Evolutionary conservation across 2,888 invertebrate species (phyloP), one percentile per base, ranked within the genome.

Genomic region (Temnothorax ravouxi): DNA sequence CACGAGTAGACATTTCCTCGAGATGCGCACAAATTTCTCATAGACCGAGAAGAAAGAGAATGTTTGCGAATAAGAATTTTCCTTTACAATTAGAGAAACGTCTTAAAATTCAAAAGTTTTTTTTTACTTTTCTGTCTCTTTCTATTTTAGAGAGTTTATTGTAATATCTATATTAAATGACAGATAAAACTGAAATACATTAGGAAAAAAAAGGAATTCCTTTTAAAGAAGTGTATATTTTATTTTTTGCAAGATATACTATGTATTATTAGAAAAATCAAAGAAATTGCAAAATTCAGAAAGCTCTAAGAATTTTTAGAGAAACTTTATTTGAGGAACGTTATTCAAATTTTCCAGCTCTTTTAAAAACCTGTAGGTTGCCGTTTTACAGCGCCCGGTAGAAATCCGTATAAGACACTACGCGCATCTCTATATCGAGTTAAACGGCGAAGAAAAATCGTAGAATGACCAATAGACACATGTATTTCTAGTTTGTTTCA

Each of bases 1-100:
- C 69, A 67, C 54, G 41, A 76, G 38, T 76, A 75, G 59, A 34
- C 34, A 62, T 77, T 77, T 67, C 29, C 21, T 54, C 29, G 25
- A 54, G 50, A 21, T 38, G 15, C n/a, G 44, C 56, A 56, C 21
- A 13, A 8, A 44, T 56, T 9, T 69, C n/a, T 29, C 54, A 6
- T 47, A 38, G 34, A 41, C n/a, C 3, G 21, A 15, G 2, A 9
- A 62, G 9, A 77, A n/a, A 54, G 13, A 0, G 44, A 62, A 6
- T n/a, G 59, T 25, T 54, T 76, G 13, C 13, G 44, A 64, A 15
- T 15, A 50, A 44, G 11, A 44, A n/a, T 34, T 44, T 41, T 67
- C 50, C 15, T 29, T 18, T 21, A 18, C 50, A 6, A 50, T 50
- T 50, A 41, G n/a, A 50, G 11, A 44, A 38, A 38, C n/a, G 2